Conservation (phyloP, 2,113 vertebrate genomes). For the Mungos mungo region DNA sequence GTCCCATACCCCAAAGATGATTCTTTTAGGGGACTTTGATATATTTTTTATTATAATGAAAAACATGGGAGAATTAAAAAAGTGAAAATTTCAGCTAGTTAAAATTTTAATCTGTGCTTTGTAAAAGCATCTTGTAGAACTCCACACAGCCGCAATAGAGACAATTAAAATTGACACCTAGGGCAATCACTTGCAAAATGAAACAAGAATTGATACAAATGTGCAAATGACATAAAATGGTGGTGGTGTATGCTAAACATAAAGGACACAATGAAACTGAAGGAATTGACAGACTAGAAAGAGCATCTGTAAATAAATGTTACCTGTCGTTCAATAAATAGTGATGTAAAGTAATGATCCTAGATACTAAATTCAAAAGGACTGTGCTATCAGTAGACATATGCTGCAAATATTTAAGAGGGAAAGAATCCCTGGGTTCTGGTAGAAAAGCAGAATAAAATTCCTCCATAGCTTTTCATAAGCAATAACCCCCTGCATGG, state of each 20-base stretch:
- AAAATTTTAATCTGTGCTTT: constrained; percentile 26
- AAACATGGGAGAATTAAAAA: neutral
- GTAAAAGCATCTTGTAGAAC: neutral
- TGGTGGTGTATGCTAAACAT: neutral
- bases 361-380: neutral
- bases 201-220: neutral
- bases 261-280: neutral
- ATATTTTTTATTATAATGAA: neutral
- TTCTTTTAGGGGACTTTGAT: neutral
- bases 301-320: neutral
- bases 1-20: neutral
- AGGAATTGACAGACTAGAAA: neutral
- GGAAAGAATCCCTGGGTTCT: neutral
- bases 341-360: neutral
- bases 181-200: neutral
- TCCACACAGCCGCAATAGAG: neutral
- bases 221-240: neutral
- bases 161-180: neutral
- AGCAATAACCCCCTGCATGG: neutral
- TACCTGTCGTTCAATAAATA: neutral
- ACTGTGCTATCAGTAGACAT: neutral
- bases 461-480: neutral
- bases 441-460: neutral
- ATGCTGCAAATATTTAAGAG: neutral
- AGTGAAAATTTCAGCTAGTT: neutral